Base-by-base conservation (phyloP, 2,113 vertebrate genomes). In the Anthoscopus minutus region DNA sequence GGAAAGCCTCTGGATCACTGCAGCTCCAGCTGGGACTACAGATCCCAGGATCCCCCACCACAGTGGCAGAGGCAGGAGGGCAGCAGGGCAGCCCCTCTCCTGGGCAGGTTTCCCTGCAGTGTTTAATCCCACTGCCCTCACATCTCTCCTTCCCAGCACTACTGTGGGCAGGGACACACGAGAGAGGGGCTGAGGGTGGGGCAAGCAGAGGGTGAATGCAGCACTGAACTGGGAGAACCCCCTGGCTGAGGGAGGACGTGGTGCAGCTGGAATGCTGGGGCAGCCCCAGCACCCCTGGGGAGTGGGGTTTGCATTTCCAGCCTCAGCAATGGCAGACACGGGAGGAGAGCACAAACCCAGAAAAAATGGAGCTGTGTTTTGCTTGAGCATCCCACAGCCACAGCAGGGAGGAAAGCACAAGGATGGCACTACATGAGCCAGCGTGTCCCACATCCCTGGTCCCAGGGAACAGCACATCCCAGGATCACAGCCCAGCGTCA, bases 121-220 rank as follows among this genome's bases (percentile, higher is more conserved):
- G 5, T 77, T 77, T n/a, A 37, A 83, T 15, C 45, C 44, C 17
- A 3, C 7, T 8, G 6, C 31, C 15, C 28, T 79, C 5, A 1
- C 31, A 33, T 10, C 42, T n/a, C n/a, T 64, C 30, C 67, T 31
- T 44, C 58, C 22, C 2, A 0, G 54, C 1, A 3, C 73, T 71
- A 69, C 76, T 40, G 64, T 0, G 0, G 23, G 57, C 70, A 45
- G 44, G 30, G 27, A 47, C 9, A 2, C 15, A 18, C 2, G 0
- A 4, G 67, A 38, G 30, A 67, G 44, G 22, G 44, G 79, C 60
- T 38, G 69, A 62, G 50, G 24, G 15, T 37, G 58, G 42, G 60
- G 51, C 18, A 22, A 44, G 58, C 18, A 1, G 45, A 37, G 48
- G 38, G 22, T 6, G 22, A 76, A 80, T 0, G 24, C 79, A 51